Evolutionary conservation across 1,140 invertebrate species (phyloP).

Genomic region (Lethrus apterus): DNA sequence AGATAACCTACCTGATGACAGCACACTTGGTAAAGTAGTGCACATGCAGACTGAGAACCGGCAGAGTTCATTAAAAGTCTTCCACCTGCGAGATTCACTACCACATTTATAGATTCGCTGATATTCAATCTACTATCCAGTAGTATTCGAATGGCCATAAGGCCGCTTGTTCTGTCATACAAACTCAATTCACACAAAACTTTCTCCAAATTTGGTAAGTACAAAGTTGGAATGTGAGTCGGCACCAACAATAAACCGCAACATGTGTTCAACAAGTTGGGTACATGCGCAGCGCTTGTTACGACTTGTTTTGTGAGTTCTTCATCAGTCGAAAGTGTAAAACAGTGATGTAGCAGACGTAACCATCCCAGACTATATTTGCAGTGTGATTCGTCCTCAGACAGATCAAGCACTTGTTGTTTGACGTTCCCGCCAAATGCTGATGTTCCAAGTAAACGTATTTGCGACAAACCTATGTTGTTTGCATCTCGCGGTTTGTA

Average conservation of each 20-base stretch:
- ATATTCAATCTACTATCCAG: slow-evolving; percentile 45
- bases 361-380: slow-evolving; percentile 51
- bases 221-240: slow-evolving; percentile 50
- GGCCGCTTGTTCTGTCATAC: slow-evolving; percentile 51
- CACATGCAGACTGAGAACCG: slow-evolving; percentile 63
- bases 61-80: slow-evolving; percentile 33
- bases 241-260: slow-evolving; percentile 67
- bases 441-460: slow-evolving; percentile 75
- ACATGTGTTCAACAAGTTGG: slow-evolving; percentile 62
- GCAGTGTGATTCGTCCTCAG: slow-evolving; percentile 35
- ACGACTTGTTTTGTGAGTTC: slow-evolving; percentile 44
- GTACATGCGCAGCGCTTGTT: slow-evolving; percentile 54
- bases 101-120: slow-evolving; percentile 29
- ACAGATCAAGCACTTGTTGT: slow-evolving; percentile 35
- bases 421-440: slow-evolving; percentile 56
- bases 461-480: slow-evolving; percentile 81
- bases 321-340: slow-evolving; percentile 46
- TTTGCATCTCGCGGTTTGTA: slow-evolving; percentile 80
- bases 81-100: slow-evolving; percentile 28
- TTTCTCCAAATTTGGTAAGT: slow-evolving; percentile 55
- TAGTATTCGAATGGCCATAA: slow-evolving; percentile 51
- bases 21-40: slow-evolving; percentile 71
- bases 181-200: slow-evolving; percentile 56
- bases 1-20: slow-evolving; percentile 34
- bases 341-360: slow-evolving; percentile 58